Percentiles rank a stretch among this genome's conserved stretches.
Evolutionary conservation across 2,113 vertebrate genomes (phyloP).

Genomic region (Epinephelus moara): DNA sequence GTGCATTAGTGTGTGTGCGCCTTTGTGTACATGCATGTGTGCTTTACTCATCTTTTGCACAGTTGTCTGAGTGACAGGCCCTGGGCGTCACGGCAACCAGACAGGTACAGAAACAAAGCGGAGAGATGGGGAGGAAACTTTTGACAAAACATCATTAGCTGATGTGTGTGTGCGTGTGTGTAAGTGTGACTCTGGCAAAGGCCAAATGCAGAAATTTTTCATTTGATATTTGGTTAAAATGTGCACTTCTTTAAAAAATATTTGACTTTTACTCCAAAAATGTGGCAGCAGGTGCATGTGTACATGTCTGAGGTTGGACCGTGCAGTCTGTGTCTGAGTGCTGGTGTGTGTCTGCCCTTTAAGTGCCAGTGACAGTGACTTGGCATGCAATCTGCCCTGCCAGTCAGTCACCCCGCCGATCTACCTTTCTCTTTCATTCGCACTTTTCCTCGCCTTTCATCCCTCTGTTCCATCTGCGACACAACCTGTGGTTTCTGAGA

Average conservation of each 20-base stretch:
- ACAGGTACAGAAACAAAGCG: slow-evolving; percentile 59
- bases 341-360: slow-evolving; percentile 43
- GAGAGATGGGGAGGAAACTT: slow-evolving; percentile 42
- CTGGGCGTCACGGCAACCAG: slow-evolving; percentile 45
- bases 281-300: not conserved
- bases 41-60: slow-evolving; percentile 45
- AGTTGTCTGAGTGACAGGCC: slow-evolving; percentile 64
- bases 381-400: slow-evolving; percentile 73
- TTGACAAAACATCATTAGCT: slow-evolving; percentile 51
- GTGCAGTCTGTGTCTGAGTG: slow-evolving; percentile 22
- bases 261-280: not conserved
- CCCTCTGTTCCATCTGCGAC: slow-evolving; percentile 62
- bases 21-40: slow-evolving; percentile 25
- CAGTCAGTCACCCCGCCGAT: slow-evolving; percentile 67
- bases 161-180: not conserved
- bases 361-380: slow-evolving; percentile 63
- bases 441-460: slow-evolving; percentile 68
- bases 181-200: too few species aligned
- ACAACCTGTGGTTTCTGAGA: slow-evolving; percentile 65
- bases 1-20: slow-evolving; percentile 28
- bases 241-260: not conserved
- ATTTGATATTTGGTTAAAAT: not conserved
- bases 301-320: not conserved
- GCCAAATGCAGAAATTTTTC: too few species aligned
- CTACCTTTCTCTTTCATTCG: slow-evolving; percentile 63